Conservation (phyloP, 2,797 vertebrate species). For the Orestias chungarensis region DNA sequence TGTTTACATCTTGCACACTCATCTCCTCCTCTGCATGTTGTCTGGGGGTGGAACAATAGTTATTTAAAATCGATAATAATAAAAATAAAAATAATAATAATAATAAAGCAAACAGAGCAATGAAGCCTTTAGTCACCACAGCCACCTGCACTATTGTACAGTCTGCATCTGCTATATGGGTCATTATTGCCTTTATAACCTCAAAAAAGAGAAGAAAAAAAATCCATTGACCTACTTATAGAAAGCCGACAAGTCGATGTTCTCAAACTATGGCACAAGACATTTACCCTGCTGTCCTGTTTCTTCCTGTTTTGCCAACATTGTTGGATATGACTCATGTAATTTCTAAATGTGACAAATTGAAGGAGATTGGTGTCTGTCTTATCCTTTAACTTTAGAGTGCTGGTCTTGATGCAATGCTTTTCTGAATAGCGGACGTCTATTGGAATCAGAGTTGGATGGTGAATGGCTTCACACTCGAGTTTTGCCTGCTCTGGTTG, state of each 20-base stretch:
- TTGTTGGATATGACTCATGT: not conserved
- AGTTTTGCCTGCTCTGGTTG: not conserved
- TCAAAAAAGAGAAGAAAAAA: constrained; percentile 4
- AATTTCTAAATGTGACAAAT: not conserved
- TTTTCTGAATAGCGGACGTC: not conserved
- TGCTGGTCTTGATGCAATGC: not conserved
- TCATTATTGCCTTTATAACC: constrained; percentile 24
- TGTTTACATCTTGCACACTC: constrained; percentile 52
- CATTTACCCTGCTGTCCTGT: not conserved
- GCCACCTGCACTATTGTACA: constrained; percentile 12
- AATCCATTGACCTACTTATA: not conserved
- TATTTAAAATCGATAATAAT: too few species aligned
- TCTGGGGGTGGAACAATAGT: constrained; percentile 8
- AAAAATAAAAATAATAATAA: too few species aligned
- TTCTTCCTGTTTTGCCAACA: constrained; percentile 4
- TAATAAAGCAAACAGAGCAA: constrained; percentile 29
- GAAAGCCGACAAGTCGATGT: not conserved
- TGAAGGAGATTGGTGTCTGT: too few species aligned
- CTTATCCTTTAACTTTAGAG: not conserved
- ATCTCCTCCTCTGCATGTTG: constrained; percentile 22
- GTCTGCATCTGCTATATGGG: constrained; percentile 41
- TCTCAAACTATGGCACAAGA: not conserved
- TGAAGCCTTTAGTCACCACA: constrained; percentile 25
- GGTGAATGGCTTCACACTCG: not conserved
- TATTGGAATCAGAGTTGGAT: constrained; percentile 1